A percentile compares a stretch with the other conserved stretches of the same genome.
phyloP scores from a whole-genome alignment of 2,113 vertebrate genomes.

The Saguinus midas region DNA sequence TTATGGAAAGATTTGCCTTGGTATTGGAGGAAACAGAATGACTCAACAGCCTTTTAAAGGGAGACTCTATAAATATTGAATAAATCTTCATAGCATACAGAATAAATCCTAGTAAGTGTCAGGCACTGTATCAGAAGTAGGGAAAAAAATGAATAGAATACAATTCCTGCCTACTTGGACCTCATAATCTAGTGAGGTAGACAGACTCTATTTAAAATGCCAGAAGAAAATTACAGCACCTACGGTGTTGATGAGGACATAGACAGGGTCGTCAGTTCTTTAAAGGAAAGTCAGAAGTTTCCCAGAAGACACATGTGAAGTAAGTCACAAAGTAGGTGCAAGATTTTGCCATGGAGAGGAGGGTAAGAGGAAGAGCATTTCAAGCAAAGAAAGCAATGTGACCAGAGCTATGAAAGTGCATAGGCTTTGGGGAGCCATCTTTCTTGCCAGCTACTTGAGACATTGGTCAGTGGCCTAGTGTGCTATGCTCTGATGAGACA shows the following conservation, averaged over 20 bases:
- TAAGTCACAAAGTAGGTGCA: not conserved
- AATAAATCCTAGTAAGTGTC: not conserved
- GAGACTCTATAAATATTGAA: not conserved
- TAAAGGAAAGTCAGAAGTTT: constrained; percentile 10
- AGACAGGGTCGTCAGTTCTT: not conserved
- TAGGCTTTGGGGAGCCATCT: not conserved
- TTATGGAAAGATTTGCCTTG: not conserved
- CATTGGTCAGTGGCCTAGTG: not conserved
- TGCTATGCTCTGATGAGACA: not conserved
- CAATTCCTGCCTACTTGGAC: not conserved
- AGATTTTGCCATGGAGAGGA: not conserved
- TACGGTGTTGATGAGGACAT: not conserved
- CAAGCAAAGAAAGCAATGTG: not conserved
- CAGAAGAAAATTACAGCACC: not conserved
- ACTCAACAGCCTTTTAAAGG: not conserved
- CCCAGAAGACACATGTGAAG: not conserved
- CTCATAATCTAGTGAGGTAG: not conserved
- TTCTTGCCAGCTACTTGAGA: not conserved
- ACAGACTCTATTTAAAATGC: not conserved
- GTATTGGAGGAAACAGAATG: not conserved
- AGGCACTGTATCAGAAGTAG: not conserved
- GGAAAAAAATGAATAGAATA: not conserved
- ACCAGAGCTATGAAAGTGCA: not conserved
- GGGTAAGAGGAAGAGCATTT: not conserved
- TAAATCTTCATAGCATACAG: not conserved